Evolutionary conservation across 2,888 invertebrate genomes (phyloP).

Genomic region (Poecilobothrus nobilitatus): DNA sequence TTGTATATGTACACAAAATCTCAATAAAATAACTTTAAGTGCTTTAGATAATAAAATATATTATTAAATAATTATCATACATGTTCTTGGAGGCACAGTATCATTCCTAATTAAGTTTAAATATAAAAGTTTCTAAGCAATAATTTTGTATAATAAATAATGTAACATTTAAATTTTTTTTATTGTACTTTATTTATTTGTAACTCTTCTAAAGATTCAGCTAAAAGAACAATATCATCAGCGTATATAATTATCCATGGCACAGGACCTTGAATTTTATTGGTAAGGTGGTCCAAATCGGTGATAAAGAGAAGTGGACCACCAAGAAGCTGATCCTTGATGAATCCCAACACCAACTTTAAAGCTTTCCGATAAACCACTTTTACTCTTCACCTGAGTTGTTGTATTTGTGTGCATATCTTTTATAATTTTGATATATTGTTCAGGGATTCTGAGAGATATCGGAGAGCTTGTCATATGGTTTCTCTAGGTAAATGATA

Average conservation of each 20-base stretch:
- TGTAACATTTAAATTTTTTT: no score
- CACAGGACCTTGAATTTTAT: no score
- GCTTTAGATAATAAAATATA: no score
- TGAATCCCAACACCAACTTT: not conserved
- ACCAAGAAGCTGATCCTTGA: not conserved
- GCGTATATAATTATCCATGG: not conserved
- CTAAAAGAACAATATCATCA: not conserved
- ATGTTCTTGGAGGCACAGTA: no score
- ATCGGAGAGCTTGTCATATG: not conserved
- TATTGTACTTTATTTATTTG: not conserved
- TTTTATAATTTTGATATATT: not conserved
- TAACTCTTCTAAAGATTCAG: not conserved
- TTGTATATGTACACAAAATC: no score
- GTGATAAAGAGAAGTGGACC: no score
- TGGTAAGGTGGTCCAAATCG: not conserved
- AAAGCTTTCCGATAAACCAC: not conserved
- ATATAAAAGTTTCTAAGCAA: no score
- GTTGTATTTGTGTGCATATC: no score
- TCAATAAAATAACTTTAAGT: no score
- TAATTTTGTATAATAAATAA: no score
- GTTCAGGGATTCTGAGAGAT: not conserved
- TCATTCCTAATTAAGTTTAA: no score
- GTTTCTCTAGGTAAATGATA: not conserved
- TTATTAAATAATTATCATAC: no score
- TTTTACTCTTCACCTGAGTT: not conserved